phyloP scores from a whole-genome alignment of 2,113 vertebrate species.

The Platysternon megacephalum region DNA sequence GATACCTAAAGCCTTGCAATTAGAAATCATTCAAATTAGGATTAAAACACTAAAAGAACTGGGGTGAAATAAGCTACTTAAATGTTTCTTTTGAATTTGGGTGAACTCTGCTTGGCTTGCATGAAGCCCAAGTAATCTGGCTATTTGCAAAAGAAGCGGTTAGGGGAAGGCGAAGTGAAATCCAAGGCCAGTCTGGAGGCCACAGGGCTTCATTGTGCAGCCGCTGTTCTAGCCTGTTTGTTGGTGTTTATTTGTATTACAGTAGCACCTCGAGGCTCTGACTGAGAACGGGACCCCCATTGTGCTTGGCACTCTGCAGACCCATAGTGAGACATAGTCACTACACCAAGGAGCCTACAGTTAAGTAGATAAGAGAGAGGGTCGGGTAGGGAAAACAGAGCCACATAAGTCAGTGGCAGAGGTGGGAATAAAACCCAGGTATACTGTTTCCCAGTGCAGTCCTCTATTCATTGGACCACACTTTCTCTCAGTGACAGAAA shows the following conservation, averaged over 20 bases:
- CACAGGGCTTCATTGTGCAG: background rate
- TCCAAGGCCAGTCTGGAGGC: accelerated
- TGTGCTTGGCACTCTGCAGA: accelerated
- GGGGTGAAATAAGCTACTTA: accelerated
- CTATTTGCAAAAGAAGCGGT: background rate
- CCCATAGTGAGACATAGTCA: accelerated
- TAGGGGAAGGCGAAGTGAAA: accelerated
- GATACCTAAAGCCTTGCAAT: constrained; percentile 33
- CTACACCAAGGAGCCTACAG: background rate
- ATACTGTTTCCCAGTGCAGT: no score
- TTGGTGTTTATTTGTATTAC: accelerated
- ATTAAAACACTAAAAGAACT: background rate
- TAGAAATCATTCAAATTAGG: constrained; percentile 11
- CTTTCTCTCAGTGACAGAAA: background rate
- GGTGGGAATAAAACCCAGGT: background rate
- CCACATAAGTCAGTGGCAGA: accelerated
- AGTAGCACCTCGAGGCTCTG: accelerated
- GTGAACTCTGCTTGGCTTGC: background rate
- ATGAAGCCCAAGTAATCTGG: background rate
- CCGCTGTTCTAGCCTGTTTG: background rate
- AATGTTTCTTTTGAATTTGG: background rate
- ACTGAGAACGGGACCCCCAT: accelerated
- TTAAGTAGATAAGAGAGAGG: accelerated
- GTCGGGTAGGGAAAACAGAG: background rate
- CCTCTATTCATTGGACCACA: background rate